Evolutionary conservation across 2,113 vertebrate species (phyloP).

Genomic region (Oryctolagus cuniculus): mOryCun1.1 NC_091434.1:145503001-145503500

Average conservation of each 20-base stretch:
- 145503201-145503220: slow-evolving; percentile 64
- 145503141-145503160: slow-evolving; percentile 58
- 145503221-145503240: slow-evolving; percentile 49
- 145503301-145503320: slow-evolving; percentile 75
- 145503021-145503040: neutral
- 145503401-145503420: neutral
- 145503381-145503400: slow-evolving; percentile 57
- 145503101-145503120: slow-evolving; percentile 57
- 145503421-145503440: slow-evolving; percentile 77
- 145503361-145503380: slow-evolving; percentile 46
- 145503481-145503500: slow-evolving; percentile 78
- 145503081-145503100: slow-evolving; percentile 25
- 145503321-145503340: slow-evolving; percentile 68
- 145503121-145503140: slow-evolving; percentile 71
- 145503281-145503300: slow-evolving; percentile 47
- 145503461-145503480: slow-evolving; percentile 80
- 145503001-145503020: neutral
- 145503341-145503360: slow-evolving; percentile 66
- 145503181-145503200: slow-evolving; percentile 51
- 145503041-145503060: slow-evolving; percentile 52
- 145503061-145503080: neutral
- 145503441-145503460: slow-evolving; percentile 86
- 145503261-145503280: slow-evolving; percentile 78
- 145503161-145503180: slow-evolving; percentile 73
- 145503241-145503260: slow-evolving; percentile 76